These are phyloP conservation scores for Psylliodes chrysocephalus DNA, from an alignment of 2,888 invertebrate species.

Conservation along the genomic window DNA sequence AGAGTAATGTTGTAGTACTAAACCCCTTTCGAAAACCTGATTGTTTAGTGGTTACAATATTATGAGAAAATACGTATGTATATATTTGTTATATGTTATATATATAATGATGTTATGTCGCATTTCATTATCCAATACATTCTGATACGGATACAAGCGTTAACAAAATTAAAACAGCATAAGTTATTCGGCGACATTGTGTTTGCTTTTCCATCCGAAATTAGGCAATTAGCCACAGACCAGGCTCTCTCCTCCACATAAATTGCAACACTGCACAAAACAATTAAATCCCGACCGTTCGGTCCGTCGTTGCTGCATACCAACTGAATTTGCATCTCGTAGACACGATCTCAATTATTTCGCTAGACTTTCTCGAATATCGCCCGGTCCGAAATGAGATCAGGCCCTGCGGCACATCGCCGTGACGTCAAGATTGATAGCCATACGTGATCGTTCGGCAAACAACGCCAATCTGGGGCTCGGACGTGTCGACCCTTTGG, in stretches of 20 bases:
- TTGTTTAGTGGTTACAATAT: too few species aligned
- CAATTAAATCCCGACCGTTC: constrained; percentile 4
- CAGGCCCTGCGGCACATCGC: constrained; percentile 14
- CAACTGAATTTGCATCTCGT: constrained; percentile 11
- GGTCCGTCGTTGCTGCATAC: background rate
- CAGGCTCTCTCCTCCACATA: background rate
- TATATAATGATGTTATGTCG: too few species aligned
- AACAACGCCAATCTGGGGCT: constrained; percentile 57
- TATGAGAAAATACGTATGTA: too few species aligned
- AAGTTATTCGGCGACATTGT: too few species aligned
- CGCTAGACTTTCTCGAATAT: constrained; percentile 6
- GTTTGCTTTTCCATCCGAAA: too few species aligned
- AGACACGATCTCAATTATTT: constrained; percentile 25
- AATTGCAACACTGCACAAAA: constrained; percentile 19
- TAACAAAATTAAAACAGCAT: too few species aligned
- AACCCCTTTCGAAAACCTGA: too few species aligned
- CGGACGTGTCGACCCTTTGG: constrained; percentile 54
- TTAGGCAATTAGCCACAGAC: background rate
- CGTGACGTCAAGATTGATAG: constrained; percentile 55
- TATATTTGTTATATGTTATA: too few species aligned
- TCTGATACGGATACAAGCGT: too few species aligned
- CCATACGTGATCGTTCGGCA: constrained; percentile 57
- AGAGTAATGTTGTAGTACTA: too few species aligned
- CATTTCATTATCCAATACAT: too few species aligned
- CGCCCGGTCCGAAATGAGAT: constrained; percentile 18